Percentiles rank a stretch among this genome's conserved stretches.
Evolutionary conservation across 2,797 vertebrate species (phyloP).

Genomic region (Hemibagrus guttatus): DNA sequence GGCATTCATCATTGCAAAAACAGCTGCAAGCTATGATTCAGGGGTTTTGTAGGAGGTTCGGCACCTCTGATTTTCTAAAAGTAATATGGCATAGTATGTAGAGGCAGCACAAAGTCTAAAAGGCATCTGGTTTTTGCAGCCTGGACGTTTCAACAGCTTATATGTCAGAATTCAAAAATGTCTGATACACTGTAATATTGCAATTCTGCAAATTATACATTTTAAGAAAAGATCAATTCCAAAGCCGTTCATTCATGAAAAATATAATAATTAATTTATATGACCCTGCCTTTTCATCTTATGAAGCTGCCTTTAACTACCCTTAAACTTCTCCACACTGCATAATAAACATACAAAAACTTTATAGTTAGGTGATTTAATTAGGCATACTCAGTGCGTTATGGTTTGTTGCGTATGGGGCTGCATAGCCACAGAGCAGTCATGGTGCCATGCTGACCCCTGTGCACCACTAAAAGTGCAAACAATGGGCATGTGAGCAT

Average conservation of each 20-base stretch:
- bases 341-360: background rate
- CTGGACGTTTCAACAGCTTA: background rate
- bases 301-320: background rate
- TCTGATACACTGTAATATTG: background rate
- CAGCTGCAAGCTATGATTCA: constrained; percentile 34
- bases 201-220: background rate
- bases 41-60: constrained; percentile 27
- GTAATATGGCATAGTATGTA: constrained; percentile 33
- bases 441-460: too few species aligned
- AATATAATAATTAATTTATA: background rate
- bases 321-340: background rate
- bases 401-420: too few species aligned
- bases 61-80: constrained; percentile 35
- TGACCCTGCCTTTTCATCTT: background rate
- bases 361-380: background rate
- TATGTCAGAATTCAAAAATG: background rate
- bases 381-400: too few species aligned
- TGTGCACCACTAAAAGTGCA: too few species aligned
- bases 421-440: too few species aligned
- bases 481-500: too few species aligned
- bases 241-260: background rate
- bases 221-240: background rate
- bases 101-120: constrained; percentile 20
- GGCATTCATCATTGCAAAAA: constrained; percentile 33
- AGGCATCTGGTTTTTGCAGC: background rate